Conservation (phyloP, 2,888 invertebrate genomes). For the Tribolium freemani region DNA sequence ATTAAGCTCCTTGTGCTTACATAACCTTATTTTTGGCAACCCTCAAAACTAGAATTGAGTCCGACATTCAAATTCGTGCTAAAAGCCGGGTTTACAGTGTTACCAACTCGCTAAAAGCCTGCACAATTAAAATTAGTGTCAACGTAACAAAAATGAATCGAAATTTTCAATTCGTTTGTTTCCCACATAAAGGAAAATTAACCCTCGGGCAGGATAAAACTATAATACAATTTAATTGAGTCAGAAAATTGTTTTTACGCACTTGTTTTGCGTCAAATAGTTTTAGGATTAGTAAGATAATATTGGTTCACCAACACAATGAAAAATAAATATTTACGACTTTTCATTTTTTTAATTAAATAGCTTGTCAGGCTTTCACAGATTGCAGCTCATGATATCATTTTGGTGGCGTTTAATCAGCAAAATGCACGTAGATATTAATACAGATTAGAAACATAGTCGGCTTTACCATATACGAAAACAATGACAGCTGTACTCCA, state of each 20-base stretch:
- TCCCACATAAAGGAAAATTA: background rate
- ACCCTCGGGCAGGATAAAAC: background rate
- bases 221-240: background rate
- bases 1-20: background rate
- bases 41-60: too few relatives aligned
- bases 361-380: too few relatives aligned
- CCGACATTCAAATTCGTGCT: too few relatives aligned
- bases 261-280: background rate
- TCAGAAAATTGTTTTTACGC: background rate
- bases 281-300: too few relatives aligned
- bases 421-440: background rate
- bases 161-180: background rate
- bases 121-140: background rate
- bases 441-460: background rate
- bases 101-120: background rate
- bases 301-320: too few relatives aligned
- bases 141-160: background rate
- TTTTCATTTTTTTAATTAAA: too few relatives aligned
- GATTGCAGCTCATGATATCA: too few relatives aligned
- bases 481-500: background rate
- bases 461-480: background rate
- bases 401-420: background rate
- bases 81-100: background rate
- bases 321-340: too few relatives aligned
- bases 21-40: background rate